Evolutionary conservation across 92 coral and sea anemone species (phyloP).

Genomic region (Phymanthus crucifer): DNA sequence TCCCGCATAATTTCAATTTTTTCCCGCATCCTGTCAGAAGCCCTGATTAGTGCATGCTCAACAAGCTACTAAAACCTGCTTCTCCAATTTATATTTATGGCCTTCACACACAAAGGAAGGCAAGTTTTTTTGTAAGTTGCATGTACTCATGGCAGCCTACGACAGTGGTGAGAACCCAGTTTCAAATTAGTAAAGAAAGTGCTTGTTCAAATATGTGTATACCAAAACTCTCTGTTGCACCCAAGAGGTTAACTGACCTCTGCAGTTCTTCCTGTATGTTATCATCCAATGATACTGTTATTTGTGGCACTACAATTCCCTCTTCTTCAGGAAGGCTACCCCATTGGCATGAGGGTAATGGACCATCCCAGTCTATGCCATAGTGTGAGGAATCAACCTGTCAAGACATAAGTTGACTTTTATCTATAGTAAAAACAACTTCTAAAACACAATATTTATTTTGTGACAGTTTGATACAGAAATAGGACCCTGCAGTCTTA

Average conservation of each 20-base stretch:
- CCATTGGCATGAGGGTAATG: slow-evolving; percentile 7
- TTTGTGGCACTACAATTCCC: slow-evolving; percentile 13
- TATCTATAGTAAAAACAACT: not conserved
- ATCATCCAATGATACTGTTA: not conserved
- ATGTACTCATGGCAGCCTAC: slow-evolving; percentile 6
- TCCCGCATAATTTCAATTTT: too few species aligned
- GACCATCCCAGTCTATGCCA: slow-evolving; percentile 41
- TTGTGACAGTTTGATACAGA: not conserved
- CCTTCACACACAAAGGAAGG: not conserved
- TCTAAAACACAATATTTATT: not conserved
- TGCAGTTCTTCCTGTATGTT: not conserved
- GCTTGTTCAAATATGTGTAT: slow-evolving; percentile 16
- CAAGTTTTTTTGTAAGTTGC: not conserved
- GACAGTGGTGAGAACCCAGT: slow-evolving; percentile 2
- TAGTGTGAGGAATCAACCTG: slow-evolving; percentile 14
- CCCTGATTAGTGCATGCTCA: too few species aligned
- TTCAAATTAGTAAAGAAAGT: slow-evolving; percentile 2
- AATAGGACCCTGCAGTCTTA: not conserved
- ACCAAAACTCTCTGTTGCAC: slow-evolving; percentile 4
- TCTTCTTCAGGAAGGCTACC: not conserved
- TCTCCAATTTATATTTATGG: not conserved
- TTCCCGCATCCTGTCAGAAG: too few species aligned
- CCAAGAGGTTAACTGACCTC: slow-evolving; percentile 1
- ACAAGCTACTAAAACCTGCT: not conserved
- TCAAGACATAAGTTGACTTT: slow-evolving; percentile 1